Evolutionary conservation across 2,113 vertebrate species (phyloP), one percentile per base, ranked within the genome.

Genomic region (Tetrao urogallus): DNA sequence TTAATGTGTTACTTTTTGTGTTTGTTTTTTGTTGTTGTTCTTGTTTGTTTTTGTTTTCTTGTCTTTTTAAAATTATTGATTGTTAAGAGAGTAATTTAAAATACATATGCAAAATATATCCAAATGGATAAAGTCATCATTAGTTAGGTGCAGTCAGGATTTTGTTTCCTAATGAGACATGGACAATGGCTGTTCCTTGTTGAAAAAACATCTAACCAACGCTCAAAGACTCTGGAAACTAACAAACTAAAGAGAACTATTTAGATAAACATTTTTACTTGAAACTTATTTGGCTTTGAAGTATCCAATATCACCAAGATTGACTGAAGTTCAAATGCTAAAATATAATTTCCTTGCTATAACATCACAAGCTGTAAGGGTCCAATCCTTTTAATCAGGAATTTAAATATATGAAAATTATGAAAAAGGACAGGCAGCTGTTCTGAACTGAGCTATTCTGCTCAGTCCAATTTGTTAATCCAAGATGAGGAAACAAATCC

Each of bases 401-500:
- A 69, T 52, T 70, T 64, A 32, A 91, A 83, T 81, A 88, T 3
- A 45, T 50, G 1, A 83, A 50, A 74, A 57, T 10, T 36, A 2
- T 25, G 12, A 38, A 5, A 42, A 83, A 81, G 1, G 48, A 34
- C 15, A 64, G 34, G 43, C 21, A 52, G n/a, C 8, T 92, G 8
- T 86, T 93, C 22, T 78, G 48, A 48, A 48, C 42, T 54, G 88
- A 13, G 48, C 22, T 48, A 22, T 14, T 82, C 50, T 58, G 6
- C 20, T 93, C 28, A 54, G 42, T 79, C 67, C 84, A 48, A 89
- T 82, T 87, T 90, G 11, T 4, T 93, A 93, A 86, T 82, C 58
- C 63, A 66, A 54, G 21, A 75, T 36, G 92, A 89, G 58, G 82
- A 94, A 92, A 92, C 82, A 85, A 92, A 94, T 73, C 48, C 54